Conservation (phyloP, 2,113 vertebrate species). For the Atractosteus spatula region DNA sequence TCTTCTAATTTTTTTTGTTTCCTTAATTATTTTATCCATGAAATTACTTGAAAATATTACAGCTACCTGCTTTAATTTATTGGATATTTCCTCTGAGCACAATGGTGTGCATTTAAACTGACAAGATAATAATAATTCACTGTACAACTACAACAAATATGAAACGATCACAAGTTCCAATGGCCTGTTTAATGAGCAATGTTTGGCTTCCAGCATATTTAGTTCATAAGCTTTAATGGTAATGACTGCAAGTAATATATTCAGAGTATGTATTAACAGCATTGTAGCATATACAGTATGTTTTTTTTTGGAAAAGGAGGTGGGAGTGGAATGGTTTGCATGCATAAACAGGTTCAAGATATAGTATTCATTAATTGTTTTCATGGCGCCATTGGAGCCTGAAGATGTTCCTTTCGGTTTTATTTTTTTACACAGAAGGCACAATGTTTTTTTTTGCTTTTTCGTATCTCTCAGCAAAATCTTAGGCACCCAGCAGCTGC, state of each 20-base stretch:
- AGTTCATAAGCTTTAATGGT: constrained; percentile 17
- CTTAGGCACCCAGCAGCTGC: too few relatives aligned
- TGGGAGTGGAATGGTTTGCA: neutral
- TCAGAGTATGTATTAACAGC: constrained; percentile 16
- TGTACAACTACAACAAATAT: constrained; percentile 11
- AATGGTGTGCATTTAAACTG: too few relatives aligned
- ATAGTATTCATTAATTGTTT: neutral
- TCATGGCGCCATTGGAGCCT: neutral
- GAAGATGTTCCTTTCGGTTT: too few relatives aligned
- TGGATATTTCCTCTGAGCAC: too few relatives aligned
- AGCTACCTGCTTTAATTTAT: too few relatives aligned
- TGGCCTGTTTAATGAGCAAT: constrained; percentile 12
- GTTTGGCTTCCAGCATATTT: constrained; percentile 17
- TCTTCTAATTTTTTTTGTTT: too few relatives aligned
- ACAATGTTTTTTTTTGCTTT: too few relatives aligned
- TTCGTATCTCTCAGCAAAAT: too few relatives aligned
- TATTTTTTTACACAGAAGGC: too few relatives aligned
- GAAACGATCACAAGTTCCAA: neutral
- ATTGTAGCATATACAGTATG: neutral
- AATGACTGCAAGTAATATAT: constrained; percentile 10
- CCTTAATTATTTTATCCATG: too few relatives aligned
- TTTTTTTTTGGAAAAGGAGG: neutral
- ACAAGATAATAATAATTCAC: constrained; percentile 17
- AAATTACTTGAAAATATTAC: too few relatives aligned
- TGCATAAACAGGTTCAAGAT: neutral